Evolutionary conservation across 2,888 invertebrate species (phyloP).

Genomic region (Eupithecia subfuscata): DNA sequence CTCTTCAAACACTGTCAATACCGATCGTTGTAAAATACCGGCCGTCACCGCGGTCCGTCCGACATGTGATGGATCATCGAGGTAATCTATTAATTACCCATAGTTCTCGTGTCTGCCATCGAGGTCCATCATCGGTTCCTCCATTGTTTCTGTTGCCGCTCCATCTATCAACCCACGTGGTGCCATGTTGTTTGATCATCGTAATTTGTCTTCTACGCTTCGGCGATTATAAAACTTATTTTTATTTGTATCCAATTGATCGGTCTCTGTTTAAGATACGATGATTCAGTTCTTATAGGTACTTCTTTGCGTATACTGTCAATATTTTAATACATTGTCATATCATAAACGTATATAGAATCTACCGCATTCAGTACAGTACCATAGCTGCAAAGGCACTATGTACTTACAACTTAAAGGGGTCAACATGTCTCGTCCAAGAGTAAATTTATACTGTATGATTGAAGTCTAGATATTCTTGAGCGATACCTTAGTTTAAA

Average conservation of each 20-base stretch:
- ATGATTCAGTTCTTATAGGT: constrained; percentile 27
- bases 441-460: neutral
- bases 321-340: neutral
- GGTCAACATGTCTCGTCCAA: neutral
- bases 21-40: constrained; percentile 36
- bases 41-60: constrained; percentile 48
- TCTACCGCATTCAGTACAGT: neutral
- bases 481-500: constrained; percentile 19
- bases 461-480: constrained; percentile 9
- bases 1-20: constrained; percentile 43
- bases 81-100: constrained; percentile 79
- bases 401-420: neutral
- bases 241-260: constrained; percentile 46
- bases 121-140: constrained; percentile 56
- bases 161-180: constrained; percentile 78
- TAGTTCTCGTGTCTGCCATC: constrained; percentile 58
- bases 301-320: constrained; percentile 19
- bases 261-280: constrained; percentile 35
- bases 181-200: constrained; percentile 72
- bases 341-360: neutral
- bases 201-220: constrained; percentile 76
- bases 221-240: constrained; percentile 62
- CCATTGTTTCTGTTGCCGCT: constrained; percentile 73
- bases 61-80: constrained; percentile 70
- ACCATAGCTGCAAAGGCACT: neutral